Evolutionary conservation across 2,888 invertebrate species (phyloP), one percentile per base, ranked within the genome.

Genomic region (Unio pictorum): DNA sequence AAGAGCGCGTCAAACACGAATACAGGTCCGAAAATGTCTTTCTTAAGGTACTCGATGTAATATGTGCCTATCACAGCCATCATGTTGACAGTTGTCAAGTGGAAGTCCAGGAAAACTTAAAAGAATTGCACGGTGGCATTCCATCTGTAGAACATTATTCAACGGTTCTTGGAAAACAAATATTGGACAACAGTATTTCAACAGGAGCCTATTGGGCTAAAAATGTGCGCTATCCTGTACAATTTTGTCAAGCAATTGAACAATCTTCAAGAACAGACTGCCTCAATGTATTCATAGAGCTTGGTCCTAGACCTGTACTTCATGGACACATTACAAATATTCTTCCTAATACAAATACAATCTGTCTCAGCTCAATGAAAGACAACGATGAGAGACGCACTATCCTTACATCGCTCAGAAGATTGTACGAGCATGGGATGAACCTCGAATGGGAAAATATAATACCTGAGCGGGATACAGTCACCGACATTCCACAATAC

Each of bases 281-380:
- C 5, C 61, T 63, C 23, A 79, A 76, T 61, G 67, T 84, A 11
- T 74, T 78, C 67, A 61, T 84, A 17, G 83, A 84, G 66, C 79
- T 84, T 45, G 81, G 82, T 5, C 82, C 82, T 45, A 75, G 66
- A 57, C 81, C 83, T 15, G 79, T 82, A 15, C 63, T 84, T 26
- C 66, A 73, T n/a, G 72, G 79, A 11, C 78, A 82, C 64, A 55
- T 79, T 6, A 61, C 30, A 8, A 77, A 80, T 61, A 73, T 78
- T 7, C 74, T 80, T 54, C 66, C 72, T 15, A 62, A 63, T 7
- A 73, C 69, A 15, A 72, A 75, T 15, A 68, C 67, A 1, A 26
- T 54, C 11, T 58, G 68, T 59, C 63, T 81, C 17, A 55, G 68
- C 15, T 78, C 76, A 34, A 72, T 80, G 75, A 62, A 66, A 18